Evolutionary conservation across 2,113 vertebrate genomes (phyloP), one percentile per base, ranked within the genome.

Genomic region (Anolis sagrei): DNA sequence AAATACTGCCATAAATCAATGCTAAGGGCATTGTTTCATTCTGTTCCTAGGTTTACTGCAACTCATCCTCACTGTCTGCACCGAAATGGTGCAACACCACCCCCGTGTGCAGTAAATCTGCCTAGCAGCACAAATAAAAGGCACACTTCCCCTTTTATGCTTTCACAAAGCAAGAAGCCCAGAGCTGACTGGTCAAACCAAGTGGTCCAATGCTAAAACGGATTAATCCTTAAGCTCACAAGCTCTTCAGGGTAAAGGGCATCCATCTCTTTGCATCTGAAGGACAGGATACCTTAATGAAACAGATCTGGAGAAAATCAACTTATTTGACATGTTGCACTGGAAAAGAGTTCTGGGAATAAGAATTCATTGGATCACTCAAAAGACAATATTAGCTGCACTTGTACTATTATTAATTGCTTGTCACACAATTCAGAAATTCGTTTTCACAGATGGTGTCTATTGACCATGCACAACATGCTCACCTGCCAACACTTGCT

Each of bases 81-180:
- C 80, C 88, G 90, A 36, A 5, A 73, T 1, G 87, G 88, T 90
- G 87, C 91, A 89, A 92, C 93, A 92, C 95, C 94, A 94, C 95
- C 95, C 94, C 82, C 95, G 19, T 79, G 95, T 93, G 95, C 79
- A 87, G 54, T 9, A 76, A 80, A 49, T 49, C 61, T 6, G 93
- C 88, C 90, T 93, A 83, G 89, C 94, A 94, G 70, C 0, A 4
- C 5, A 11, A 11, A 8, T 1, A 70, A 13, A 39, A 87, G 85
- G 2, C 25, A 16, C 0, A 0, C 19, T 27, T 61, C 7, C 13
- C 58, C 3, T 68, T 1, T 39, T 27, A 73, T 9, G 0, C 23
- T 3, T 54, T 19, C 0, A 88, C 8, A 0, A 16, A 54, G n/a
- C 76, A 58, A 61, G n/a, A 58, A 54, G 11, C 6, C 10, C 51